Conservation (phyloP, 2,888 invertebrate species). For the Pseudococcus viburni region DNA sequence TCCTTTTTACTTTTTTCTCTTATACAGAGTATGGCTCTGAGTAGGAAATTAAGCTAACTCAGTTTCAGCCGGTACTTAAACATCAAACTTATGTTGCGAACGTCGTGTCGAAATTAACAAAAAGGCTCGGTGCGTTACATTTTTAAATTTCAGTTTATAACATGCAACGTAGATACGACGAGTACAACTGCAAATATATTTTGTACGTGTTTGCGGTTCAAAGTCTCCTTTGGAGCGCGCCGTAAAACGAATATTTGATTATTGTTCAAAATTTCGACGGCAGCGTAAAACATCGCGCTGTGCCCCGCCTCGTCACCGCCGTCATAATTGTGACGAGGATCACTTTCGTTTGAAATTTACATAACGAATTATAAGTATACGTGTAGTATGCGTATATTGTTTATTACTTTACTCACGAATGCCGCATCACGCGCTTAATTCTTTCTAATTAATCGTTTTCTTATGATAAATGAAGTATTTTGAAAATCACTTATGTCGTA, state of each 20-base stretch:
- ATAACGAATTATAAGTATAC: conserved; percentile 32
- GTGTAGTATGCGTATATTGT: neutral
- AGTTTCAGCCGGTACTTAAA: conserved; percentile 54
- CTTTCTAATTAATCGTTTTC: conserved; percentile 25
- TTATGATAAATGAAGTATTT: conserved; percentile 37
- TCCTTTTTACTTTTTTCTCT: conserved; percentile 52
- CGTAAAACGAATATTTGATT: conserved; percentile 48
- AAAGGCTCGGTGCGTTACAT: conserved; percentile 5
- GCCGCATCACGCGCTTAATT: conserved; percentile 13
- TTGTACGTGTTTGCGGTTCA: conserved; percentile 35
- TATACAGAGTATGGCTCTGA: conserved; percentile 6
- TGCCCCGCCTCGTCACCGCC: neutral
- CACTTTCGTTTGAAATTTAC: conserved; percentile 39
- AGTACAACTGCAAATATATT: neutral
- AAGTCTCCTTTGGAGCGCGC: neutral
- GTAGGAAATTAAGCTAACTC: conserved; percentile 52
- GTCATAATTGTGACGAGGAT: conserved; percentile 32
- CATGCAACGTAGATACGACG: neutral
- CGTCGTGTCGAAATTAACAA: conserved; percentile 47
- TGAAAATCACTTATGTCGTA: conserved; percentile 19
- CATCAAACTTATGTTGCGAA: conserved; percentile 47
- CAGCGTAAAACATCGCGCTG: neutral
- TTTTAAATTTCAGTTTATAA: conserved; percentile 46
- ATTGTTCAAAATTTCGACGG: conserved; percentile 41
- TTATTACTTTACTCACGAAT: conserved; percentile 27